Base-by-base conservation (phyloP, 2,113 vertebrate species). In the Reinhardtius hippoglossoides region DNA sequence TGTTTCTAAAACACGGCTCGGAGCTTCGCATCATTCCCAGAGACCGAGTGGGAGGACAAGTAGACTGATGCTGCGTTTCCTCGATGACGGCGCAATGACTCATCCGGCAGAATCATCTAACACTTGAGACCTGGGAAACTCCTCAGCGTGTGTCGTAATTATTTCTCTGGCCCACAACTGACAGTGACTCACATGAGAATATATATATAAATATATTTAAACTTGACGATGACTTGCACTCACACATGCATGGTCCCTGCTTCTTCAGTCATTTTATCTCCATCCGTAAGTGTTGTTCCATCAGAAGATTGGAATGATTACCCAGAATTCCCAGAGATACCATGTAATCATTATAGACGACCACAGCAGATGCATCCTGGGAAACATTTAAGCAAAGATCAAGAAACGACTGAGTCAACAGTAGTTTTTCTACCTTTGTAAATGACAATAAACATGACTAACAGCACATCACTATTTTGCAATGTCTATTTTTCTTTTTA, bases 1-100 rank as follows among this genome's bases (percentile, higher is more conserved):
- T 95, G 74, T 95, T 95, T 83, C 82, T 95, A 12, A 95, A 95
- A 69, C 94, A 95, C 18, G 94, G 94, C 67, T 95, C 94, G 2
- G 94, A 95, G 85, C 92, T 95, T 9, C 93, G 94, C 74, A 84
- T 95, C 90, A 95, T 95, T 93, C 94, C 94, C 74, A 92, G 94
- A 90, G 94, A 95, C 86, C 71, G 94, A 92, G 94, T 95, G 76
- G 94, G 94, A 89, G 90, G 88, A 77, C 79, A 71, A 69, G 83
- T 80, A 85, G 84, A 87, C 78, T 76, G 88, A 78, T 74, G 80
- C 78, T 65, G 76, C 76, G 27, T 78, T 75, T 80, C 65, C 77
- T 48, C 7, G n/a, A 67, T 20, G 58, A 76, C 74, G 31, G 42
- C 74, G 46, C 21, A 84, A 76, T 91, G 89, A 94, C 82, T 88